Evolutionary conservation across 2,113 vertebrate genomes (phyloP).

Genomic region (Pangasianodon hypophthalmus): DNA sequence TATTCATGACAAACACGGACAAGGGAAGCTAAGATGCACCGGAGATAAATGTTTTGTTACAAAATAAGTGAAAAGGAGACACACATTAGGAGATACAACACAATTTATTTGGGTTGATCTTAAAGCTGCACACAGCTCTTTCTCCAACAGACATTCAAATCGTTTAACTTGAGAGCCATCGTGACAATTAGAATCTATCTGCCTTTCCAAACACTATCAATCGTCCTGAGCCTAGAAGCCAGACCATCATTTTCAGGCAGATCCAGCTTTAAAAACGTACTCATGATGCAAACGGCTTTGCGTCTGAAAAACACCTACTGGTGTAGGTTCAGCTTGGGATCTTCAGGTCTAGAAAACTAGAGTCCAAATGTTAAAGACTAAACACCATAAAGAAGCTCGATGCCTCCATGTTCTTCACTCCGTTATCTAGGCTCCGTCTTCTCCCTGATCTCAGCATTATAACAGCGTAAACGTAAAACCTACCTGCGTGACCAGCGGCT

Average conservation of each 20-base stretch:
- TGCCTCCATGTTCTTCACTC: not conserved
- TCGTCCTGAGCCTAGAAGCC: not conserved
- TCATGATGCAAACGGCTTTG: not conserved
- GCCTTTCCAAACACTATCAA: not conserved
- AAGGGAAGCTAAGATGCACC: not conserved
- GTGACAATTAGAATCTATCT: not conserved
- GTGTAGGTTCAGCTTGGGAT: not conserved
- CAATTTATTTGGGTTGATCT: not conserved
- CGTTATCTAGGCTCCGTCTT: not conserved
- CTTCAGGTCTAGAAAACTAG: not conserved
- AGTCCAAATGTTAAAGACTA: not conserved
- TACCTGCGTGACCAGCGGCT: constrained; percentile 83
- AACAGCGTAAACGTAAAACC: not conserved
- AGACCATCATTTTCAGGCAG: not conserved
- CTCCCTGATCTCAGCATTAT: not conserved
- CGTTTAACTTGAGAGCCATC: not conserved
- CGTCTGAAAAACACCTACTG: not conserved
- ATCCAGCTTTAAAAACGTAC: not conserved
- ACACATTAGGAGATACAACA: not conserved
- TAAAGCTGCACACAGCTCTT: not conserved
- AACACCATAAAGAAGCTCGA: not conserved
- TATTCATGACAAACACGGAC: not conserved
- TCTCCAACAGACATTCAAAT: not conserved
- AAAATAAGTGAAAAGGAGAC: not conserved
- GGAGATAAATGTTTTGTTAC: not conserved